phyloP scores from a whole-genome alignment of 2,113 vertebrate genomes.

The Baryphthengus martii region DNA sequence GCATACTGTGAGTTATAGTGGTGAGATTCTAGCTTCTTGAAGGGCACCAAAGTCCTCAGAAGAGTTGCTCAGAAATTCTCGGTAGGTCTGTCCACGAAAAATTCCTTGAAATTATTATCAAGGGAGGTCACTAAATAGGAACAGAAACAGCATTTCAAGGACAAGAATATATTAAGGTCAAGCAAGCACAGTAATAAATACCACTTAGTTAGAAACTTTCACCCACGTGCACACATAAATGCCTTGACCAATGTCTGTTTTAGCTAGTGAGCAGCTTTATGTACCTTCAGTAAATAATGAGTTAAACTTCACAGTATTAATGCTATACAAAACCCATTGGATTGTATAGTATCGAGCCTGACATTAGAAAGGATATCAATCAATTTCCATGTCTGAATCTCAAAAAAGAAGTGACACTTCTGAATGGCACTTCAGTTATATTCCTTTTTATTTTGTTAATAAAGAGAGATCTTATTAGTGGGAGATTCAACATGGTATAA shows the following conservation, averaged over 20 bases:
- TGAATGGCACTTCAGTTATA: neutral
- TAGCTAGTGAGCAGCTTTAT: neutral
- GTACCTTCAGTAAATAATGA: neutral
- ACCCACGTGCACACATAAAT: neutral
- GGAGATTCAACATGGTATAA: constrained; percentile 25
- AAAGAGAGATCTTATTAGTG: constrained; percentile 4
- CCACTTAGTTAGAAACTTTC: neutral
- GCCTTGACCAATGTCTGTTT: neutral
- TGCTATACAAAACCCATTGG: neutral
- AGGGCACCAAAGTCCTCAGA: neutral
- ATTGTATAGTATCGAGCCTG: neutral
- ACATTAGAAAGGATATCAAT: neutral
- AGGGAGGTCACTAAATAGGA: neutral
- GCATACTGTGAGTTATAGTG: neutral
- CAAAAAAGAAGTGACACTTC: neutral
- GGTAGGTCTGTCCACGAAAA: neutral
- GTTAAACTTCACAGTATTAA: neutral
- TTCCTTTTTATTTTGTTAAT: constrained; percentile 22
- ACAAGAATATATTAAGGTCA: neutral
- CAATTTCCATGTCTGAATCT: neutral
- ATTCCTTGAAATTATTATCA: neutral
- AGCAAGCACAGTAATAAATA: neutral
- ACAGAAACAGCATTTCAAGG: neutral
- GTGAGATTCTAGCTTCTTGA: neutral
- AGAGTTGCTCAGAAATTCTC: neutral